Conservation (phyloP, 1,140 invertebrate species). For the Ceratina japonica region DNA sequence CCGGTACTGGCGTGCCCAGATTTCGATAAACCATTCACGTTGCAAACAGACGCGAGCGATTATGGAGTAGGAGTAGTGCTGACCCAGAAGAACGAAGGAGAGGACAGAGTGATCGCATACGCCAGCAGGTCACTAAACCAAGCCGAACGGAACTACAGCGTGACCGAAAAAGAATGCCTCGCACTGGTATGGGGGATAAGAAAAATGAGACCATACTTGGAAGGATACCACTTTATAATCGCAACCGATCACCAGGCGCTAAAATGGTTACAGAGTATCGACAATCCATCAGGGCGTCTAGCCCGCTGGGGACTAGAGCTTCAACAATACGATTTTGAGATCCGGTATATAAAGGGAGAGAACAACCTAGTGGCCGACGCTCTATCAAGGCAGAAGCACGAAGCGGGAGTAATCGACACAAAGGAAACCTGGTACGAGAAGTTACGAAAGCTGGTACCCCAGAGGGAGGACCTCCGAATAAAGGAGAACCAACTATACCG, state of each 20-base stretch:
- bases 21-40: slow-evolving; percentile 53
- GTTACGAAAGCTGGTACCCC: too few species aligned
- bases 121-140: slow-evolving; percentile 61
- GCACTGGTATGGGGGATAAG: too few species aligned
- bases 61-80: slow-evolving; percentile 33
- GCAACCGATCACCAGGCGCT: slow-evolving; percentile 79
- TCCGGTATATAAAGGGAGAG: slow-evolving; percentile 49
- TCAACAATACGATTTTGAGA: slow-evolving; percentile 52
- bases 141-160: slow-evolving; percentile 74
- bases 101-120: too few species aligned
- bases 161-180: slow-evolving; percentile 34
- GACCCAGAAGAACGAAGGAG: slow-evolving; percentile 51
- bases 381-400: slow-evolving; percentile 30
- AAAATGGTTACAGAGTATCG: slow-evolving; percentile 74
- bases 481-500: neutral
- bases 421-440: neutral
- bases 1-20: slow-evolving; percentile 53
- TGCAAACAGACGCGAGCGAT: too few species aligned
- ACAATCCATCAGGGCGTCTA: slow-evolving; percentile 72
- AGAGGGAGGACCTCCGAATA: neutral
- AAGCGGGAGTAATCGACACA: neutral
- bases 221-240: slow-evolving; percentile 72
- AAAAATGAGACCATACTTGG: neutral
- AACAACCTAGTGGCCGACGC: slow-evolving; percentile 26
- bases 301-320: slow-evolving; percentile 57